Base-by-base conservation (phyloP, 2,888 invertebrate species). In the Acanthopleura granulata region DNA sequence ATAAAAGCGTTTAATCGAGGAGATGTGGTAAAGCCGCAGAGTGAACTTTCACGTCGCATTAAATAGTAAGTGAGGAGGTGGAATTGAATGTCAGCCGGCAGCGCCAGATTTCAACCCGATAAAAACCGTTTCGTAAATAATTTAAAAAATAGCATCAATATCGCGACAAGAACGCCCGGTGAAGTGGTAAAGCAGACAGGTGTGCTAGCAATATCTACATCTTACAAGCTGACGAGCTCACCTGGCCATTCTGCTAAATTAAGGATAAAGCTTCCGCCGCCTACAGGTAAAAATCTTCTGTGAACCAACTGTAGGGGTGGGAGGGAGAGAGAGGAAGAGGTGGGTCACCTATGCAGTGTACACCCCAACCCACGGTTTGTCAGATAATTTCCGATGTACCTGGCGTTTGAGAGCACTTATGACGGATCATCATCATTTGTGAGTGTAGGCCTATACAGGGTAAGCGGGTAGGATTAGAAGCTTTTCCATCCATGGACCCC, bases 61-160 rank as follows among this genome's bases (percentile, higher is more conserved):
- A 66, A 66, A 66, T 22, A 66, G 25, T 66, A 66, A 66, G 40
- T 6, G 40, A 40, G 40, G 40, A 40, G 40, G 9, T 40, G 40
- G 40, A 9, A 40, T 40, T 40, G 9, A 40, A 40, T 40, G 40
- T 40, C 40, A 40, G 6, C 57, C n/a, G 57, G 3, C 22, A n/a
- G n/a, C 22, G 22, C 57, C 4, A 57, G 57, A 57, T 57, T 18
- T 57, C 18, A 57, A 57, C 22, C 57, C 29, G 66, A 66, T 66
- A 66, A 66, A 40, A 22, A 27, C 14, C 29, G 22, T 66, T 27
- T 66, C 66, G 66, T 66, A 27, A 66, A 66, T 66, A 66, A 66
- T 66, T 66, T 22, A 66, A 15, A 16, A 66, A 66, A 16, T 16
- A 6, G 1, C 16, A 27, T 27, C 22, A 66, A 22, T 66, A 27